A percentile compares a stretch with the other conserved stretches of the same genome.
phyloP scores from a whole-genome alignment of 2,797 vertebrate species.

The Onychomys arenicola region DNA sequence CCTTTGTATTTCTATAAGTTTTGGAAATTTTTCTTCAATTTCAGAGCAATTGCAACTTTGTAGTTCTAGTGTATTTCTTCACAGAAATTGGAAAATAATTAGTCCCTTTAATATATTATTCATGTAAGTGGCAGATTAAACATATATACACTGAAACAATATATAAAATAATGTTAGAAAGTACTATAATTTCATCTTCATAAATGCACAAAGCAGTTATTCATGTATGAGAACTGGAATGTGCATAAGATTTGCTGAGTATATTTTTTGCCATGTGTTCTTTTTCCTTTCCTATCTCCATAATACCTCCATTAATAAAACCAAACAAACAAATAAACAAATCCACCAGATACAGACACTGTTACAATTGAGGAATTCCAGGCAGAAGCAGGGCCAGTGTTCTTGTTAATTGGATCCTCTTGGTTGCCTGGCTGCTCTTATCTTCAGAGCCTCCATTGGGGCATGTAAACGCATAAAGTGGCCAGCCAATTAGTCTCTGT shows the following conservation, averaged over 20 bases:
- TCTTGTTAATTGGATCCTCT: constrained; percentile 77
- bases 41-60: too few relatives aligned
- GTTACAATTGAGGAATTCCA: constrained; percentile 61
- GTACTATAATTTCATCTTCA: constrained; percentile 46
- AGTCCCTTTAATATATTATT: neutral
- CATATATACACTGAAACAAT: neutral
- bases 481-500: constrained; percentile 70
- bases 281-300: neutral
- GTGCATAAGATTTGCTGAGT: neutral
- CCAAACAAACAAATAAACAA: constrained; percentile 29
- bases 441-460: constrained; percentile 40
- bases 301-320: neutral
- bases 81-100: too few relatives aligned
- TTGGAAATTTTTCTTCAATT: neutral
- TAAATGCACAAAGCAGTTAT: constrained; percentile 68
- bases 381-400: constrained; percentile 57
- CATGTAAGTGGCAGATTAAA: neutral
- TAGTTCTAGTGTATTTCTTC: too few relatives aligned
- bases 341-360: constrained; percentile 56
- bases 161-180: neutral
- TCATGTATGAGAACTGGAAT: constrained; percentile 72
- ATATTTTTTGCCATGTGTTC: neutral
- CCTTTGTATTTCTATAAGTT: neutral
- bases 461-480: constrained; percentile 60
- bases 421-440: constrained; percentile 66